These are phyloP conservation scores for Boleophthalmus pectinirostris DNA, from an alignment of 2,113 vertebrate genomes.

Conservation along the genomic window DNA sequence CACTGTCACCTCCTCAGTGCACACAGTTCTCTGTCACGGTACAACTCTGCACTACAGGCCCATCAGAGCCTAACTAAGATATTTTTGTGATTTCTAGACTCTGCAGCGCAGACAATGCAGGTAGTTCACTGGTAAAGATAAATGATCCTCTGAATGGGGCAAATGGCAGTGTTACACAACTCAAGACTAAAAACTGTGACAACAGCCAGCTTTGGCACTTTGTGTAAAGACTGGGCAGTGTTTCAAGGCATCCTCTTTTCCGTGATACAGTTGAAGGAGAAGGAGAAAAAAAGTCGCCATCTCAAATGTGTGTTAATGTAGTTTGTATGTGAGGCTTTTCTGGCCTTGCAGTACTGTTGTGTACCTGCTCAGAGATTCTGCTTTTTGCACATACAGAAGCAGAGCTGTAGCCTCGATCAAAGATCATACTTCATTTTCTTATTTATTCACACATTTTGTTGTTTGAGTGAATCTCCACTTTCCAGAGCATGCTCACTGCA, in stretches of 20 bases:
- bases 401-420: conserved; percentile 4
- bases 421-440: conserved; percentile 32
- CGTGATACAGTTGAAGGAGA: conserved; percentile 48
- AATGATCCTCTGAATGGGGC: conserved; percentile 54
- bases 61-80: conserved; percentile 36
- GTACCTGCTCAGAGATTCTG: conserved; percentile 12
- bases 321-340: conserved; percentile 18
- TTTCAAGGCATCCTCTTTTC: conserved; percentile 63
- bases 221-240: conserved; percentile 53
- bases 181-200: conserved; percentile 59
- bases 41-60: conserved; percentile 26
- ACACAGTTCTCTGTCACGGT: conserved; percentile 11
- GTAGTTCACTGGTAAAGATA: conserved; percentile 54
- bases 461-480: conserved; percentile 30
- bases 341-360: conserved; percentile 17
- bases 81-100: conserved; percentile 34
- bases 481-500: conserved; percentile 44
- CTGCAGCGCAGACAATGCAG: conserved; percentile 56
- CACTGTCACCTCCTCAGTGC: conserved; percentile 22
- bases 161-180: conserved; percentile 63
- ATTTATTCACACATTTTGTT: conserved; percentile 46
- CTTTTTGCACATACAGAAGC: neutral
- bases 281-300: conserved; percentile 35
- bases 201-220: conserved; percentile 48
- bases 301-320: conserved; percentile 40